Conservation (phyloP, 2,797 vertebrate genomes). For the Petrocephalus schoutedeni region DNA sequence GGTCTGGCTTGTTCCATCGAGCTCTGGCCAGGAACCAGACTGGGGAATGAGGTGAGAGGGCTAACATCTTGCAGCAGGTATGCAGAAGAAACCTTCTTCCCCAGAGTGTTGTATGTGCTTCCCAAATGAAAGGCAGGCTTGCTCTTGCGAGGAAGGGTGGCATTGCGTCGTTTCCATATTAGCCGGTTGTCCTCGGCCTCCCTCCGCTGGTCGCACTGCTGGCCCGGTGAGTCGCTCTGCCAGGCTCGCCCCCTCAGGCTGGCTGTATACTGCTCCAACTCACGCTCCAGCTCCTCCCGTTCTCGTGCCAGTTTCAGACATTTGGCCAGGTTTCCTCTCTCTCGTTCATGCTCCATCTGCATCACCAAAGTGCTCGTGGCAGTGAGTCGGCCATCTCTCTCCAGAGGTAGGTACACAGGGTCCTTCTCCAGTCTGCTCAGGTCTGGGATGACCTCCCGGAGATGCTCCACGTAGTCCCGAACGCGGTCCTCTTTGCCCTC, state of each 20-base stretch:
- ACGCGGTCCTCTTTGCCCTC: constrained; percentile 34
- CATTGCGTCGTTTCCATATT: constrained; percentile 48
- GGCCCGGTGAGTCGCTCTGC: constrained; percentile 18
- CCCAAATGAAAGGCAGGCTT: constrained; percentile 35
- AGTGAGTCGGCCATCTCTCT: constrained; percentile 36
- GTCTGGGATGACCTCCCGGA: constrained; percentile 24
- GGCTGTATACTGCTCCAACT: constrained; percentile 54
- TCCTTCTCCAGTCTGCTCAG: constrained; percentile 19
- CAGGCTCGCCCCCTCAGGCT: constrained; percentile 35
- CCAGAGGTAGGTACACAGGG: constrained; percentile 46
- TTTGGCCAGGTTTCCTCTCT: constrained; percentile 62
- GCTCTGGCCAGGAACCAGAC: constrained; percentile 32
- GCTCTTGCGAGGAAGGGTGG: constrained; percentile 43
- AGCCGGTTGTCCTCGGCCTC: background rate
- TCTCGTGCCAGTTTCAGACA: constrained; percentile 65
- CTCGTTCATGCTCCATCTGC: constrained; percentile 74
- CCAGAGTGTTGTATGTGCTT: constrained; percentile 15
- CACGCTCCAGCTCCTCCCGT: constrained; percentile 62
- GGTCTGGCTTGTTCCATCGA: constrained; percentile 2
- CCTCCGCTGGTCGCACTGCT: constrained; percentile 11
- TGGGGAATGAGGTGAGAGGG: constrained; percentile 39
- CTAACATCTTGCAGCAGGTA: constrained; percentile 49
- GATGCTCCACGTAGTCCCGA: constrained; percentile 19
- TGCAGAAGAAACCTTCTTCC: constrained; percentile 42
- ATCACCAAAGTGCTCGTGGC: constrained; percentile 62